Evolutionary conservation across 2,888 invertebrate genomes (phyloP), one percentile per base, ranked within the genome.

Genomic region (Watsonalla binaria): DNA sequence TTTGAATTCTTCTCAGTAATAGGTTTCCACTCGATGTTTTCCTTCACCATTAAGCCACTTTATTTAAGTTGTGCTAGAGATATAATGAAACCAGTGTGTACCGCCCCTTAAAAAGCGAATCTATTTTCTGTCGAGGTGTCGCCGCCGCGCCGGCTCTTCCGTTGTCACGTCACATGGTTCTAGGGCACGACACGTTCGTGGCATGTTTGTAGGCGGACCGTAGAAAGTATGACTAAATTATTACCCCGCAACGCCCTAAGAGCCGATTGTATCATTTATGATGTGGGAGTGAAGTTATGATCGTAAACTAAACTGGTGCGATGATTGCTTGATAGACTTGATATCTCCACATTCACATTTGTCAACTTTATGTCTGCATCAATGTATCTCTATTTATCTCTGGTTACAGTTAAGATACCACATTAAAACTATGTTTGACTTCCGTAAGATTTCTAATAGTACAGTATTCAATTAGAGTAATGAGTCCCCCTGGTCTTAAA

Each of bases 151-250:
- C 59, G 57, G 46, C 54, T 51, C 50, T 63, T 61, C 62, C 68
- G 62, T 51, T 42, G 42, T 42, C 42, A 42, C 42, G 42, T 42
- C 42, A 42, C 11, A 11, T 42, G 42, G 11, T 11, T 65, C 68
- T 59, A 55, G 49, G 53, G 60, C 63, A 55, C 57, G 54, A 47
- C 51, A 54, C 58, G 58, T 47, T 61, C 60, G 62, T 69, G 66
- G 67, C 66, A 62, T 63, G 65, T 59, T 63, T 60, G 70, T 71
- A 60, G 72, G 72, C 70, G 61, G 34, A 46, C 39, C 53, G 62
- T 65, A 73, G 72, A 72, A 73, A 74, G 72, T 70, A 68, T 67
- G 65, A 63, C 74, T 68, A 63, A 73, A 67, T 72, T 63, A 66
- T 66, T 70, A 52, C 49, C 33, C 45, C 42, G 46, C 46, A 46